A percentile compares a stretch with the other conserved stretches of the same genome.
Conservation (phyloP, 2,888 invertebrate genomes). For the Drosophila aldrichi region DNA sequence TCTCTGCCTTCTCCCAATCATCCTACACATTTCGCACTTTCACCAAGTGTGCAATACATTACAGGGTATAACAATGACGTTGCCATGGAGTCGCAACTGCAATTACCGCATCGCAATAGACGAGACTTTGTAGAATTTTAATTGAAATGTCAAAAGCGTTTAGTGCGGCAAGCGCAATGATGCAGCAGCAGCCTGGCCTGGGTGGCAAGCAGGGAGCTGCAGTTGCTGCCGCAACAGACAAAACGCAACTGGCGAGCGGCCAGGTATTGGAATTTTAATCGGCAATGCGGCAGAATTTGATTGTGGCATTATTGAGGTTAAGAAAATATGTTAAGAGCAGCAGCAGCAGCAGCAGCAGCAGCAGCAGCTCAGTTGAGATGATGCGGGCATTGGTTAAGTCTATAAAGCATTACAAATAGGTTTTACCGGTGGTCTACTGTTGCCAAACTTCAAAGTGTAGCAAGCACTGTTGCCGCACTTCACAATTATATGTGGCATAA, state of each 20-base stretch:
- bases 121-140: conserved; percentile 75
- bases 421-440: too few species aligned
- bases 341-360: too few species aligned
- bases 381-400: conserved; percentile 28
- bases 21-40: background rate
- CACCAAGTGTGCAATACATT: background rate
- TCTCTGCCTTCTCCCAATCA: background rate
- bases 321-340: conserved; percentile 70
- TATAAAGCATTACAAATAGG: conserved; percentile 34
- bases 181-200: conserved; percentile 41
- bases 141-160: conserved; percentile 81
- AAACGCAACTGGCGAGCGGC: conserved; percentile 49
- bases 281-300: conserved; percentile 75
- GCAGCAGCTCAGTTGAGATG: too few species aligned
- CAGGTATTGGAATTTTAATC: conserved; percentile 71
- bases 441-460: conserved; percentile 30
- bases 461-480: conserved; percentile 20
- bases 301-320: conserved; percentile 78
- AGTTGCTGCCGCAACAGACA: background rate
- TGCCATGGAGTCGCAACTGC: conserved; percentile 31
- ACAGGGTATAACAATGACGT: conserved; percentile 41
- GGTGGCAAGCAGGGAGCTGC: background rate
- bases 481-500: background rate
- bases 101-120: conserved; percentile 66
- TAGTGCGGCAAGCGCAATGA: conserved; percentile 64